phyloP scores from a whole-genome alignment of 92 coral and sea anemone genomes.

The Epizoanthus scotinus region DNA sequence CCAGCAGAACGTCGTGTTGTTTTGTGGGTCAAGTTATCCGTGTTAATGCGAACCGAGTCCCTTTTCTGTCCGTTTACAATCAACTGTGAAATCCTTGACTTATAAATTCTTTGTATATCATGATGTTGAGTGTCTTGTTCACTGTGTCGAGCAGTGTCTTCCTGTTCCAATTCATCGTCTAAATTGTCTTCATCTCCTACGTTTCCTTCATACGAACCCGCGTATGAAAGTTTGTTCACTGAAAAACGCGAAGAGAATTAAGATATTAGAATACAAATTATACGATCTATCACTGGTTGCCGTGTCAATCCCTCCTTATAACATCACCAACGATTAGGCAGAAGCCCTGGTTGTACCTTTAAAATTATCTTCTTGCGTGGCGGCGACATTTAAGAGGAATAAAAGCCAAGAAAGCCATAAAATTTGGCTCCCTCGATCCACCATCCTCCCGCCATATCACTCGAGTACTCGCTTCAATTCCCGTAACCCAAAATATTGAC shows the following conservation, averaged over 20 bases:
- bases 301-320: not conserved
- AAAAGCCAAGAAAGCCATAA: constrained; percentile 78
- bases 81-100: constrained; percentile 39
- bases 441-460: constrained; percentile 88
- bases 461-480: constrained; percentile 24
- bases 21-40: constrained; percentile 12
- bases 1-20: constrained; percentile 5
- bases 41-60: not conserved
- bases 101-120: constrained; percentile 28
- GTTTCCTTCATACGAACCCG: constrained; percentile 69
- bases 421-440: constrained; percentile 70
- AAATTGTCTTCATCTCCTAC: constrained; percentile 17
- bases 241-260: constrained; percentile 58
- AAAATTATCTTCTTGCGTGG: constrained; percentile 49
- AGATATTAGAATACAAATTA: constrained; percentile 16
- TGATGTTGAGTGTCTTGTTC: constrained; percentile 16
- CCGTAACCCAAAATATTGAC: constrained; percentile 62
- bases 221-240: constrained; percentile 67
- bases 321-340: not conserved
- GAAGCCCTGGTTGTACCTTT: constrained; percentile 42
- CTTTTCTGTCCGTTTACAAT: constrained; percentile 35
- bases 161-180: constrained; percentile 16
- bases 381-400: constrained; percentile 58
- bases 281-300: not conserved
- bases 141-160: constrained; percentile 21